A percentile compares a stretch with the other conserved stretches of the same genome.
Conservation (phyloP, 1,140 invertebrate species). For the Pachypeltis micranthus region DNA sequence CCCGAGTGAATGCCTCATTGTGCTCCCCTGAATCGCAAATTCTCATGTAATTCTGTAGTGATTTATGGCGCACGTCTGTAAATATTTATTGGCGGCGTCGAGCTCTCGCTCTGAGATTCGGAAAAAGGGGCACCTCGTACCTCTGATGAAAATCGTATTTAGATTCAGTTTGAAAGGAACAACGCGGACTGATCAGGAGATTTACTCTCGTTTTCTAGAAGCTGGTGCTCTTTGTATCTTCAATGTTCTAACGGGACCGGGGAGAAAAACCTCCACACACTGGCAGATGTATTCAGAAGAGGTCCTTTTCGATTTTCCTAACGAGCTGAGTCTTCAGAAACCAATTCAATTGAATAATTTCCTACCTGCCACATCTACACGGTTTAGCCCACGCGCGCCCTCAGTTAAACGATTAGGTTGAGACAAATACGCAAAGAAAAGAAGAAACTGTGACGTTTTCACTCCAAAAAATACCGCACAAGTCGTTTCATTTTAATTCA, state of each 20-base stretch:
- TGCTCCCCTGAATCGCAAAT: slow-evolving; percentile 8
- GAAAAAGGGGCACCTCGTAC: background rate
- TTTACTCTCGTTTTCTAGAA: background rate
- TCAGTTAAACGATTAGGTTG: too few species aligned
- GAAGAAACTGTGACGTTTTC: too few species aligned
- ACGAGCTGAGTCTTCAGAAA: slow-evolving; percentile 2
- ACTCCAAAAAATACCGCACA: too few species aligned
- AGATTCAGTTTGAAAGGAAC: slow-evolving; percentile 7
- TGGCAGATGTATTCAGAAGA: background rate
- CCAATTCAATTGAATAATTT: background rate
- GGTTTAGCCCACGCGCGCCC: too few species aligned
- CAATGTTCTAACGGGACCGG: background rate
- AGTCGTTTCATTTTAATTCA: too few species aligned
- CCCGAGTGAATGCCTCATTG: too few species aligned
- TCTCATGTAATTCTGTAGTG: slow-evolving; percentile 3
- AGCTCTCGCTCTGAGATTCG: background rate
- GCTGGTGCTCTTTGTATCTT: background rate
- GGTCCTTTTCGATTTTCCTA: background rate
- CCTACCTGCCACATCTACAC: too few species aligned
- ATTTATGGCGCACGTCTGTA: slow-evolving; percentile 1
- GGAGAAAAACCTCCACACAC: background rate
- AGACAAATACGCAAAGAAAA: too few species aligned
- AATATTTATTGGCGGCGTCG: slow-evolving; percentile 1
- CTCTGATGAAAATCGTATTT: background rate
- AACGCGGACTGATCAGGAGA: background rate